phyloP scores from a whole-genome alignment of 2,888 invertebrate genomes.

The Pheosia gnoma region DNA sequence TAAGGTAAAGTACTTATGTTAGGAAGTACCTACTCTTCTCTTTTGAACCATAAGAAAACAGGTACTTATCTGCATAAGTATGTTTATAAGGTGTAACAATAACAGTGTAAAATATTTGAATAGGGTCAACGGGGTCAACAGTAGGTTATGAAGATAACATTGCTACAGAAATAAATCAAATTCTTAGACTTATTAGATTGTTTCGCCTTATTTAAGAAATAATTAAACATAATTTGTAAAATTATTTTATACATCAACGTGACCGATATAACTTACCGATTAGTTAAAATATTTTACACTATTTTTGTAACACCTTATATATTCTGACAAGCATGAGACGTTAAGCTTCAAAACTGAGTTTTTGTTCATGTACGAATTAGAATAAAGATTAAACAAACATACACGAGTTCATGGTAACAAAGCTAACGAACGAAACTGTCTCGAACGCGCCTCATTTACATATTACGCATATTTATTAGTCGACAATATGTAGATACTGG shows the following conservation, averaged over 20 bases:
- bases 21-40: too few relatives aligned
- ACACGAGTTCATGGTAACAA: background rate
- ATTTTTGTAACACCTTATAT: background rate
- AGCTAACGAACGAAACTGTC: constrained; percentile 1
- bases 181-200: too few relatives aligned
- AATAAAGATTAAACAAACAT: background rate
- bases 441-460: constrained; percentile 17
- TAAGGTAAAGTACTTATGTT: too few relatives aligned
- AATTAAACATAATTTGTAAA: too few relatives aligned
- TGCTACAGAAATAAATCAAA: background rate
- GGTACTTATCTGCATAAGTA: too few relatives aligned
- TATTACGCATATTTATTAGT: constrained; percentile 9
- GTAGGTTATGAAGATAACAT: background rate
- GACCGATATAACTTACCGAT: too few relatives aligned
- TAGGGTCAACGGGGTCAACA: background rate
- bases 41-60: too few relatives aligned
- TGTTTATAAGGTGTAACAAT: too few relatives aligned
- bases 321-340: constrained; percentile 1
- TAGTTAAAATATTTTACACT: too few relatives aligned
- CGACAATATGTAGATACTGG: constrained; percentile 6
- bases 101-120: too few relatives aligned
- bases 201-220: too few relatives aligned
- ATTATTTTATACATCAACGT: too few relatives aligned
- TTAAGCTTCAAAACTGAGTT: constrained; percentile 2
- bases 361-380: background rate